A percentile compares a stretch with the other conserved stretches of the same genome.
Conservation (phyloP, 2,113 vertebrate species). For the Thunnus thynnus region DNA sequence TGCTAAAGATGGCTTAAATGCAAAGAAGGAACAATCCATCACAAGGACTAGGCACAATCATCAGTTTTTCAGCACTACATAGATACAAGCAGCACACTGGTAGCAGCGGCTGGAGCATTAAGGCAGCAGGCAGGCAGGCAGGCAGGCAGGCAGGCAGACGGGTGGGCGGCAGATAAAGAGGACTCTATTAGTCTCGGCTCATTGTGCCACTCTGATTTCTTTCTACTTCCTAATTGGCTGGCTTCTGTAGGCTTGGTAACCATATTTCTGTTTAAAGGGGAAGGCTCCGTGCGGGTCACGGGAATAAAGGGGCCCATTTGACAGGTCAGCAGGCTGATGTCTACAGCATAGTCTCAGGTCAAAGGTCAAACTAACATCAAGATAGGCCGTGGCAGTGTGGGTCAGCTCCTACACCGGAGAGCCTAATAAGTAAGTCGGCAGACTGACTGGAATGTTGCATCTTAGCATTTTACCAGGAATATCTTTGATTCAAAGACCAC, state of each 20-base stretch:
- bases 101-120: constrained; percentile 74
- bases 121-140: constrained; percentile 84
- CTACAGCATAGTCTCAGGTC: constrained; percentile 78
- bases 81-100: constrained; percentile 12
- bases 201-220: constrained; percentile 86
- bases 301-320: constrained; percentile 91
- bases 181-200: constrained; percentile 92
- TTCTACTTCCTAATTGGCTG: constrained; percentile 84
- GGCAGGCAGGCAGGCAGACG: constrained; percentile 78
- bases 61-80: constrained; percentile 1
- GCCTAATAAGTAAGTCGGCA: constrained; percentile 68
- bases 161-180: constrained; percentile 84
- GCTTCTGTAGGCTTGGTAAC: constrained; percentile 87
- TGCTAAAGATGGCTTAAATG: constrained; percentile 2
- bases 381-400: constrained; percentile 82
- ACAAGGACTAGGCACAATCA: background rate
- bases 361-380: constrained; percentile 87
- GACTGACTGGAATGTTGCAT: constrained; percentile 75
- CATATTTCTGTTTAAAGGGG: constrained; percentile 91
- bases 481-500: constrained; percentile 36
- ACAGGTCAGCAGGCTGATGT: constrained; percentile 86
- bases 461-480: constrained; percentile 34
- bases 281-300: constrained; percentile 88
- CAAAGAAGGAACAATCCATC: constrained; percentile 15
- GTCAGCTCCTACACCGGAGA: constrained; percentile 75